Conservation (phyloP, 2,888 invertebrate genomes). For the Trichopria drosophilae region DNA sequence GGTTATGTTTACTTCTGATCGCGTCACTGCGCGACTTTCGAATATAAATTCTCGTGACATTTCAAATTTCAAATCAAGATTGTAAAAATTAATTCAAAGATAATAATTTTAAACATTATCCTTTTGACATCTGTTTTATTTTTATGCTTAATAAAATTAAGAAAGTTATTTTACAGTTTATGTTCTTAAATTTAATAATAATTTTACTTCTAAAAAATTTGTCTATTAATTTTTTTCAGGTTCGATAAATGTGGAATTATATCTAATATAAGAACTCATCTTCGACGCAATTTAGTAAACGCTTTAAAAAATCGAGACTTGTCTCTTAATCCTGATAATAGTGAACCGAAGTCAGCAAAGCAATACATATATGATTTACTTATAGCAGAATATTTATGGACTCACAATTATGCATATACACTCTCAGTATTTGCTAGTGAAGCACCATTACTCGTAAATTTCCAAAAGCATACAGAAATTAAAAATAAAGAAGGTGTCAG, state of each 20-base stretch:
- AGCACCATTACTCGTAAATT: conserved; percentile 52
- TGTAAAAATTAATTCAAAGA: not conserved
- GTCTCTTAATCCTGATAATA: conserved; percentile 39
- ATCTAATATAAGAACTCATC: conserved; percentile 53
- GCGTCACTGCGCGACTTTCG: too few relatives aligned
- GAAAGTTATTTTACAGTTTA: conserved; percentile 17
- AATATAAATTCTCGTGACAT: too few relatives aligned
- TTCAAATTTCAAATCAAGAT: not conserved
- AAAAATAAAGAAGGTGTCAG: conserved; percentile 22
- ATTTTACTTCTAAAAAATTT: conserved; percentile 3
- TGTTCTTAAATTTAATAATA: conserved; percentile 12
- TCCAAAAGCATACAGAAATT: conserved; percentile 40
- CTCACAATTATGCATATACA: conserved; percentile 53
- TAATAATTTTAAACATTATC: conserved; percentile 8
- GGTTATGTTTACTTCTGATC: too few relatives aligned
- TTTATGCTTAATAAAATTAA: not conserved
- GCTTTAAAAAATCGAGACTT: conserved; percentile 51
- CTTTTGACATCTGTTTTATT: conserved; percentile 2
- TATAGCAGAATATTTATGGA: conserved; percentile 54
- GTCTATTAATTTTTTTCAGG: conserved; percentile 39
- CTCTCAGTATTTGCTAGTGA: conserved; percentile 56
- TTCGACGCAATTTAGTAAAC: conserved; percentile 53
- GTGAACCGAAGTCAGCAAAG: conserved; percentile 48
- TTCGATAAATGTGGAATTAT: conserved; percentile 55
- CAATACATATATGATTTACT: conserved; percentile 55